phyloP scores from a whole-genome alignment of 1,140 invertebrate genomes.

The Holcopasites calliopsidis region DNA sequence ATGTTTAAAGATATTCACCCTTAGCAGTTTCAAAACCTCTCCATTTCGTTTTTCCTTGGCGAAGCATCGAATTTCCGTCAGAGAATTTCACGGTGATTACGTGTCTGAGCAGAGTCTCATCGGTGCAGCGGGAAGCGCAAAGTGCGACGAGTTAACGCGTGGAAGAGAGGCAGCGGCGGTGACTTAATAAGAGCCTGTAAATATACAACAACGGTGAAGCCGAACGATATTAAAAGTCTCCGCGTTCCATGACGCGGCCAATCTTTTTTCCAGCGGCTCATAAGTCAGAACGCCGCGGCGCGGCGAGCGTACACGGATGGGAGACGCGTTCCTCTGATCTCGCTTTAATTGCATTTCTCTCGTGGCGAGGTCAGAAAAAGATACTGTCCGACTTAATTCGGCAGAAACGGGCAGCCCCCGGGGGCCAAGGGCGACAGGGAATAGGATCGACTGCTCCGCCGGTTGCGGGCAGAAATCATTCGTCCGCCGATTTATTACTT shows the following conservation, averaged over 20 bases:
- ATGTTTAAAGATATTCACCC: too few species aligned
- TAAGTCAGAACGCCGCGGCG: conserved; percentile 49
- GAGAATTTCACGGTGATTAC: neutral
- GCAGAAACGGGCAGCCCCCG: conserved; percentile 38
- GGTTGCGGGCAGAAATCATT: conserved; percentile 57
- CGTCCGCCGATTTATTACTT: conserved; percentile 73
- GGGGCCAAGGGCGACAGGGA: conserved; percentile 53
- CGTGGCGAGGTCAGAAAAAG: conserved; percentile 62
- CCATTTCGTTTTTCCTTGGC: neutral
- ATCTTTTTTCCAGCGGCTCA: conserved; percentile 37
- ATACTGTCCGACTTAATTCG: conserved; percentile 66
- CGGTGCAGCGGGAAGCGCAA: neutral
- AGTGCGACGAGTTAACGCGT: conserved; percentile 16
- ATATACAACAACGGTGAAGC: conserved; percentile 42
- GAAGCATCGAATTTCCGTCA: neutral
- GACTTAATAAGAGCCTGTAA: conserved; percentile 46
- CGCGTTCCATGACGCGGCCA: conserved; percentile 40
- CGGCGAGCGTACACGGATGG: conserved; percentile 44
- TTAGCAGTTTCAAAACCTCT: too few species aligned
- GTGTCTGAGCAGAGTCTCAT: neutral
- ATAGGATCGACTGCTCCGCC: conserved; percentile 60
- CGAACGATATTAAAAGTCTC: conserved; percentile 45
- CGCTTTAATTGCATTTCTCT: conserved; percentile 65
- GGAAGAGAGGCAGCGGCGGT: conserved; percentile 7
- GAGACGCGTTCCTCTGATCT: conserved; percentile 52